Evolutionary conservation across 92 coral and sea anemone genomes (phyloP), one percentile per base, ranked within the genome.

Genomic region (Porites divaricata): DNA sequence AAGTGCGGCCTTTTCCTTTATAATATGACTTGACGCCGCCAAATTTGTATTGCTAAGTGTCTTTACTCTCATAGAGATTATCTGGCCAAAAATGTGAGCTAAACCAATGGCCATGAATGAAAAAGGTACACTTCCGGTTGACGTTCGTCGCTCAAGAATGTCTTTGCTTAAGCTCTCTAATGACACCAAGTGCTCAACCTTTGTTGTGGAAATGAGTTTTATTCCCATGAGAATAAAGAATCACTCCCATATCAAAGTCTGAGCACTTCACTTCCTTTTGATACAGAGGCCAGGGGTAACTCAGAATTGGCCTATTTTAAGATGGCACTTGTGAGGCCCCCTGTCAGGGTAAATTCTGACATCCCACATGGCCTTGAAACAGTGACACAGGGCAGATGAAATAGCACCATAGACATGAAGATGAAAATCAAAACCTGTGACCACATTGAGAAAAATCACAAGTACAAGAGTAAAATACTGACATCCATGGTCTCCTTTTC

Each of bases 161-260:
- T n/a, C n/a, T n/a, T n/a, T n/a, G n/a, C n/a, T n/a, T n/a, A n/a
- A n/a, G n/a, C n/a, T n/a, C n/a, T n/a, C n/a, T n/a, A n/a, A n/a
- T 70, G 74, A 70, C n/a, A 51, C 74, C 53, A 26, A 54, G 74
- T 70, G 74, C 74, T 28, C 54, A 70, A 35, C 74, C 74, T 70
- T 70, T 70, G 11, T 70, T 70, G 74, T 25, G 54, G 52, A 70
- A 70, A 70, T 70, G 74, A 70, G 50, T 35, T 70, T 70, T 70
- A 45, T 70, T 25, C 21, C 17, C 74, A 26, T 70, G 74, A 70
- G 52, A 70, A 70, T 70, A 28, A 70, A 70, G 25, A 70, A 70
- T 70, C 74, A 70, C n/a, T 70, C 21, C 21, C 53, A 70, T 70
- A 35, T 70, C 74, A 70, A 70, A 70, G 74, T 54, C 51, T 70